Base-by-base conservation (phyloP, 37 sponge, comb jelly and placozoan genomes). In the Mnemiopsis leidyi region DNA sequence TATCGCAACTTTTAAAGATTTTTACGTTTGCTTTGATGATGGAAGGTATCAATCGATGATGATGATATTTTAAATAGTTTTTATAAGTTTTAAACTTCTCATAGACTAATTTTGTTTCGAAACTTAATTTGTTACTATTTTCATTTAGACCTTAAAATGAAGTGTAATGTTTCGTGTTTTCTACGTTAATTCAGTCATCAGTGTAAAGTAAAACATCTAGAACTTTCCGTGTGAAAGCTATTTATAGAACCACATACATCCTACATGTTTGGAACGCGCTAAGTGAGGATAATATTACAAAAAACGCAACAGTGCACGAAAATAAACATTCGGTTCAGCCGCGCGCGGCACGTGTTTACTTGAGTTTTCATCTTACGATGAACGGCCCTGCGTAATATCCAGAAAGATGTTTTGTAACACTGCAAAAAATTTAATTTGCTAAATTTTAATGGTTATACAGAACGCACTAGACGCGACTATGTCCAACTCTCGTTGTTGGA, bases 1-100 rank as follows among this genome's bases (percentile, higher is more conserved):
- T 48, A 18, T 13, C 5, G 61, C 61, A 48, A 77, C 79, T 31
- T 77, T 77, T 69, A 31, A 77, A 77, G 79, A 77, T 77, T 77
- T 77, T 77, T 77, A 77, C 79, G 79, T 77, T 77, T 77, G 79
- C 79, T 77, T 77, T 77, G 36, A 77, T 77, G 20, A 77, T 77
- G 35, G 36, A 77, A 77, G 32, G 32, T 77, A 77, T 77, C 79
- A 34, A 77, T 36, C 35, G 35, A 48, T 77, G 79, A 77, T 34
- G 32, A 32, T 32, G 79, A 20, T 31, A 77, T 77, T 77, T 77
- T 77, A 31, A 77, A 77, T 32, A 77, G 79, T 77, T 77, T 48
- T 77, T 77, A 77, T 77, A 77, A 77, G 79, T 77, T 77, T 77
- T 77, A 77, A 77, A 77, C 79, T 77, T 77, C 79, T 77, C 79